Base-by-base conservation (phyloP, 2,888 invertebrate genomes). In the Stenurella melanura region DNA sequence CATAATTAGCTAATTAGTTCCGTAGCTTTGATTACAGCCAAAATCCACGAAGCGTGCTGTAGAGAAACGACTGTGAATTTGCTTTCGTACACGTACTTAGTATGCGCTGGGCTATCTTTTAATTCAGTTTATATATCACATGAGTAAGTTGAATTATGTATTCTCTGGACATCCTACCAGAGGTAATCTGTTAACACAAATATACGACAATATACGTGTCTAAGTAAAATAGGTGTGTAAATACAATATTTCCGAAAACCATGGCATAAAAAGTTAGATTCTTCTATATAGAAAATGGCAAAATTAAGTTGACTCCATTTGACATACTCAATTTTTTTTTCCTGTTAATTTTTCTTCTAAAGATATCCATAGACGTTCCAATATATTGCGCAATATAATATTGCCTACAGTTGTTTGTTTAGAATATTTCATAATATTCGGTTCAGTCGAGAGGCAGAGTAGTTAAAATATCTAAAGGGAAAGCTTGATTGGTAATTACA, bases 171-270 rank as follows among this genome's bases (percentile, higher is more conserved):
- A 81, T 82, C 80, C 79, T 79, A 70, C 71, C 73, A 60, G 74
- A 81, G 82, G 82, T 84, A 83, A 84, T 83, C 81, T 82, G 82
- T 82, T 83, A 82, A 83, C 81, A 82, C 80, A 83, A 82, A 82
- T 82, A 83, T 82, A 83, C 84, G 84, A 80, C 82, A 82, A 82
- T 82, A 83, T 82, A 83, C 84, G 84, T 82, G 82, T 80, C 77
- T 78, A 79, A 79, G 79, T 81, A 76, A 74, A 7, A 21, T 19
- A 69, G 76, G 71, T 72, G 57, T 12, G 15, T 18, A 19, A 26
- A 69, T 17, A 17, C 38, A 34, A 34, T 9, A 34, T 34, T 6
- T 7, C 7, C 30, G 3, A 34, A 34, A 34, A 34, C 26, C 2
- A 26, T 26, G 26, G 4, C 6, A 26, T 2, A 26, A 26, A 26